Percentiles rank a stretch among this genome's conserved stretches.
These are phyloP conservation scores for Oreochromis tanganicae DNA, from an alignment of 2,113 vertebrate genomes.

Conservation along the genomic window DNA sequence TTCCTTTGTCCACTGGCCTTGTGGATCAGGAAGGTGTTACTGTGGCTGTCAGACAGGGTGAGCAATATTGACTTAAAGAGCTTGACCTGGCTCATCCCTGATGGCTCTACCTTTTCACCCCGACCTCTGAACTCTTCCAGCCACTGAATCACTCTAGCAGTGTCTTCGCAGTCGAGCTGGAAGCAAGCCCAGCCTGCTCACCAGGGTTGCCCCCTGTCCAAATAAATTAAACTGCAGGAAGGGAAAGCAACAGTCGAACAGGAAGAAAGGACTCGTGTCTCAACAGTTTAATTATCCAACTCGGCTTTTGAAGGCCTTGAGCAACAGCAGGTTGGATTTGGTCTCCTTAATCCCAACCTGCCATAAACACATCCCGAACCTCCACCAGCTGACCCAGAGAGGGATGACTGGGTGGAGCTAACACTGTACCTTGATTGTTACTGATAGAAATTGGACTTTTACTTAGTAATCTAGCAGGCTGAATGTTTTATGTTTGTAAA, in stretches of 20 bases:
- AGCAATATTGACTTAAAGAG: constrained; percentile 61
- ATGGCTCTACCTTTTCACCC: constrained; percentile 54
- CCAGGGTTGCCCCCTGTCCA: constrained; percentile 51
- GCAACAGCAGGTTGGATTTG: constrained; percentile 52
- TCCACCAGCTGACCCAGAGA: neutral
- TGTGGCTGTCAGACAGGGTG: constrained; percentile 56
- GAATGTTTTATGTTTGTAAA: neutral
- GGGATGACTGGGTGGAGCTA: neutral
- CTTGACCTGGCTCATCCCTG: constrained; percentile 57
- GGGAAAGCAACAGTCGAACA: neutral
- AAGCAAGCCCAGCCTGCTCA: constrained; percentile 39
- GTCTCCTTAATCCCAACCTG: constrained; percentile 56
- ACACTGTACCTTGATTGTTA: neutral
- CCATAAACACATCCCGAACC: constrained; percentile 45
- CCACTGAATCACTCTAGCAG: constrained; percentile 4
- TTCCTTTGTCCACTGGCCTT: constrained; percentile 55
- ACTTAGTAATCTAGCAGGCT: neutral
- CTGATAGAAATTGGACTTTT: neutral
- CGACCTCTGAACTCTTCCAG: constrained; percentile 44
- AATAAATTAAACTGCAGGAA: constrained; percentile 64
- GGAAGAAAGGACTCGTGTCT: constrained; percentile 37
- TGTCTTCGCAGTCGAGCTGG: constrained; percentile 16
- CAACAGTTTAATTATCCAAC: constrained; percentile 65
- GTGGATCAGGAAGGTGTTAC: constrained; percentile 66
- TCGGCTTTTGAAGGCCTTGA: constrained; percentile 57